Evolutionary conservation across 1,140 invertebrate genomes (phyloP).

Genomic region (Popillia japonica): DNA sequence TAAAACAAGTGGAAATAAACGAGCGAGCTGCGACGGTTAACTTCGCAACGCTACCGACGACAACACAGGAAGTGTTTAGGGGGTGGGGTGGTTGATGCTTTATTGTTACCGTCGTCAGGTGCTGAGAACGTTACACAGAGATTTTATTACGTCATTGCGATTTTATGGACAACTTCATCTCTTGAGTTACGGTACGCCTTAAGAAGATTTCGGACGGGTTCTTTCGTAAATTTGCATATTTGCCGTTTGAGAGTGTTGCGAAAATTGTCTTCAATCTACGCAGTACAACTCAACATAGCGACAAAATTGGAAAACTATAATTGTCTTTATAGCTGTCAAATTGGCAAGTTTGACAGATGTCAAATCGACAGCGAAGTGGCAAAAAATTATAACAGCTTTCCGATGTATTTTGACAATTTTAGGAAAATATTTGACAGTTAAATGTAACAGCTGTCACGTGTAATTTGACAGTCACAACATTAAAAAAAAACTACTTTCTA

Average conservation of each 20-base stretch:
- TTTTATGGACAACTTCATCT: neutral
- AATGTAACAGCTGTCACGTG: too few species aligned
- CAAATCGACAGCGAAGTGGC: too few species aligned
- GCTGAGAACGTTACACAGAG: neutral
- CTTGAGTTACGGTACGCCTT: neutral
- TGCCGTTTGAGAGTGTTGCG: neutral
- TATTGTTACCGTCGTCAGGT: neutral
- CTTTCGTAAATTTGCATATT: neutral
- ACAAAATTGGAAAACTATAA: too few species aligned
- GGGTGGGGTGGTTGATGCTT: neutral
- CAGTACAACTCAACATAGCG: too few species aligned
- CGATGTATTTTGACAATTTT: too few species aligned
- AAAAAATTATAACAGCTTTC: too few species aligned
- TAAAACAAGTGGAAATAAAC: neutral
- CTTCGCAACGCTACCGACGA: neutral
- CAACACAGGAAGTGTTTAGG: neutral
- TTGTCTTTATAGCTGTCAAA: too few species aligned
- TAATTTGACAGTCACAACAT: too few species aligned
- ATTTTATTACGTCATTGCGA: slow-evolving; percentile 9
- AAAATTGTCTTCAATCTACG: neutral
- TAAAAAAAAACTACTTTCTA: too few species aligned
- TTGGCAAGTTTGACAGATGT: too few species aligned
- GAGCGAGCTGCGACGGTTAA: neutral
- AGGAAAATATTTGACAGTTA: too few species aligned
- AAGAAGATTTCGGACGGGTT: neutral